Conservation (phyloP, 2,888 invertebrate species). For the Ceraclea dissimilis region DNA sequence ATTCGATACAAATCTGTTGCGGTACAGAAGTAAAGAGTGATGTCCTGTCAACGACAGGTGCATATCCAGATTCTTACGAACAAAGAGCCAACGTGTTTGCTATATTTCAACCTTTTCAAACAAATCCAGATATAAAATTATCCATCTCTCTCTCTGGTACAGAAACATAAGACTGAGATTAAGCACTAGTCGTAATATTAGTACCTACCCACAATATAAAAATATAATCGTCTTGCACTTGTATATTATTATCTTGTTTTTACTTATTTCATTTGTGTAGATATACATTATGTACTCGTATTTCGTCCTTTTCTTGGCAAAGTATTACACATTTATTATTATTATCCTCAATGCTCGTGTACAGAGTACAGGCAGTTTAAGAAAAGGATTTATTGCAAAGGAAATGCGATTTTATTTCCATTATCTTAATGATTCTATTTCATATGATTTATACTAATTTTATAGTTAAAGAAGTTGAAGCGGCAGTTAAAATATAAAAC, state of each 20-base stretch:
- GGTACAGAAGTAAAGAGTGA: background rate
- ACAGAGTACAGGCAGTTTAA: background rate
- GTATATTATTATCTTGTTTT: background rate
- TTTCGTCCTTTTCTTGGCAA: too few relatives aligned
- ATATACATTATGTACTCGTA: too few relatives aligned
- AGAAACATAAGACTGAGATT: too few relatives aligned
- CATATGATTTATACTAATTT: background rate
- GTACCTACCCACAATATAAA: background rate
- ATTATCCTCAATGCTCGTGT: too few relatives aligned
- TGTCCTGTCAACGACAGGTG: background rate
- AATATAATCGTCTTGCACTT: background rate
- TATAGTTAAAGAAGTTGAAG: too few relatives aligned
- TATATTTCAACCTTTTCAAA: background rate
- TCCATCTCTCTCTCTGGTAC: background rate
- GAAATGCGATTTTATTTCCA: background rate
- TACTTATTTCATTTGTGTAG: background rate
- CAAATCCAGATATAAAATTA: background rate
- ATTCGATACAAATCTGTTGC: background rate
- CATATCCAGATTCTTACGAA: background rate
- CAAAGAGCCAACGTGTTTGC: background rate
- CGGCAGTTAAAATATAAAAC: too few relatives aligned
- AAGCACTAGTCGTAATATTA: too few relatives aligned
- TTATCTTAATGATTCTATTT: background rate
- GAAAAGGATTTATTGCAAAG: background rate
- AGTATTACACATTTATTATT: too few relatives aligned